Percentiles rank a stretch among this genome's conserved stretches.
phyloP scores from a whole-genome alignment of 2,888 invertebrate genomes.

The Andrena minutula region DNA sequence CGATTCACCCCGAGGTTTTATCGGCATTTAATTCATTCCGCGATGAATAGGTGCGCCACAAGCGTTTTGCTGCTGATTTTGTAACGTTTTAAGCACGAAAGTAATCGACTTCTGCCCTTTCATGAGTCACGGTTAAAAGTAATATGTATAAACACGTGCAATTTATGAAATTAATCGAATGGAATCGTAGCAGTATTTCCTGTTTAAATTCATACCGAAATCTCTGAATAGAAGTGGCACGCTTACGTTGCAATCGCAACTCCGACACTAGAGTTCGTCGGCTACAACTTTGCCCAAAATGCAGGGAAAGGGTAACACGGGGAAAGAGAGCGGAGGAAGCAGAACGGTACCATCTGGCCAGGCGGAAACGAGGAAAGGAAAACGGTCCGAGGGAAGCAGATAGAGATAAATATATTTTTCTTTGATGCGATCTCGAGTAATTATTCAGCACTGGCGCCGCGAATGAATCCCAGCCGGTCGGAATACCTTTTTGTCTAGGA shows the following conservation, averaged over 20 bases:
- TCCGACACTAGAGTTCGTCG: slow-evolving; percentile 19
- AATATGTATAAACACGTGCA: too few species aligned
- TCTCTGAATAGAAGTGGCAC: too few species aligned
- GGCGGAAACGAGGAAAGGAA: slow-evolving; percentile 16
- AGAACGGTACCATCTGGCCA: slow-evolving; percentile 34
- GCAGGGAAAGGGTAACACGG: slow-evolving; percentile 33
- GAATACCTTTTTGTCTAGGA: slow-evolving; percentile 19
- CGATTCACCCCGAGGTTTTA: slow-evolving; percentile 15
- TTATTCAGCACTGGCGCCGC: slow-evolving; percentile 55
- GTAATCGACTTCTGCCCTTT: not conserved
- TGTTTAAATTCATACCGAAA: too few species aligned
- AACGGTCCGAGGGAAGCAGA: slow-evolving; percentile 30
- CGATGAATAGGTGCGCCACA: not conserved
- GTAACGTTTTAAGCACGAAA: not conserved
- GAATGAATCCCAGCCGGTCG: slow-evolving; percentile 19
- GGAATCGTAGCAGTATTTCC: too few species aligned
- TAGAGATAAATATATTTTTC: slow-evolving; percentile 64
- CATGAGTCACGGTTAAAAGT: too few species aligned
- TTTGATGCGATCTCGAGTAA: slow-evolving; percentile 59
- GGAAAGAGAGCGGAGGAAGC: not conserved
- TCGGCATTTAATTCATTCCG: not conserved
- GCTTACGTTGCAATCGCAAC: slow-evolving; percentile 31
- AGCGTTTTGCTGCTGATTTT: not conserved
- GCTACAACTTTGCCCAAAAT: slow-evolving; percentile 6
- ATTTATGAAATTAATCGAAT: too few species aligned